Conservation (phyloP, 2,113 vertebrate genomes). For the Mastomys natalensis region DNA sequence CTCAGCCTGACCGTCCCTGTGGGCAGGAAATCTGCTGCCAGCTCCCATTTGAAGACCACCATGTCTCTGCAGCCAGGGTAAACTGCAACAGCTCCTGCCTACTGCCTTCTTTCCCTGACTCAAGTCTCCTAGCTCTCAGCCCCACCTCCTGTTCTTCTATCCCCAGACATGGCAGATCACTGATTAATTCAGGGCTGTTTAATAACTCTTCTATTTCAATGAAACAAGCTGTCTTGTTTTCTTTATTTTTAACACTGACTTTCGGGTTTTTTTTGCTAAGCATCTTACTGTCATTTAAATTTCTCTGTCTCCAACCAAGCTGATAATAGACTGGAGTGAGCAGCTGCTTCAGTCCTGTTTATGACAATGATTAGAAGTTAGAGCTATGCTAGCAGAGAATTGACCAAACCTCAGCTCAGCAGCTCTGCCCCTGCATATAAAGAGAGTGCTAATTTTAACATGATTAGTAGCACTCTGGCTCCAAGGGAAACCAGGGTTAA, state of each 20-base stretch:
- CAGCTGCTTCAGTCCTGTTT: slow-evolving; percentile 81
- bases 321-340: slow-evolving; percentile 80
- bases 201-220: slow-evolving; percentile 90
- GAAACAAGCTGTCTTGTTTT: slow-evolving; percentile 90
- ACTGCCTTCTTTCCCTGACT: slow-evolving; percentile 52
- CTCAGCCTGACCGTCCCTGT: background rate
- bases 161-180: slow-evolving; percentile 85
- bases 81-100: background rate
- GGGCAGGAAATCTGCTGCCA: background rate
- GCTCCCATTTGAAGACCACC: background rate
- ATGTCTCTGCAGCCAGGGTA: background rate
- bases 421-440: slow-evolving; percentile 44
- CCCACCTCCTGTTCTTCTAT: slow-evolving; percentile 79
- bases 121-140: slow-evolving; percentile 51
- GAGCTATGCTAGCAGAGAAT: slow-evolving; percentile 1
- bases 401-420: slow-evolving; percentile 58
- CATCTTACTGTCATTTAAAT: slow-evolving; percentile 87
- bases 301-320: slow-evolving; percentile 82
- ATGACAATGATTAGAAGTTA: slow-evolving; percentile 79
- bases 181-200: slow-evolving; percentile 90
- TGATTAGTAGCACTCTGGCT: slow-evolving; percentile 34
- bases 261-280: slow-evolving; percentile 84
- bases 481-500: slow-evolving; percentile 36
- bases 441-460: slow-evolving; percentile 54
- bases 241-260: slow-evolving; percentile 89